Base-by-base conservation (phyloP, 2,113 vertebrate species). In the Fulmarus glacialis region DNA sequence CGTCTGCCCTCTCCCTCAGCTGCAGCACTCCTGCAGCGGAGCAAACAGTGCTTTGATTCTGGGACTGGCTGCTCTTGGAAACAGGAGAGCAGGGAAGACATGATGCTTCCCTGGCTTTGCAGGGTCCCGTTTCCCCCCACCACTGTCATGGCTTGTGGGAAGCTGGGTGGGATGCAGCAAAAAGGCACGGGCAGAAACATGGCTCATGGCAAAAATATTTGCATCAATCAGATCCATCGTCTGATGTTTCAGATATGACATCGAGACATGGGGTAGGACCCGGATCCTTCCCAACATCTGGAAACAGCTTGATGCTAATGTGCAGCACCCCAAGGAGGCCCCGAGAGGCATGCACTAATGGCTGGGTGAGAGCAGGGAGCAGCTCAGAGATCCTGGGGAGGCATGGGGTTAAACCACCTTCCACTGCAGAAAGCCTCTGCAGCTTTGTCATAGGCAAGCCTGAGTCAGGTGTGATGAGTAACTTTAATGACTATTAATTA, bases 311-410 rank as follows among this genome's bases (percentile, higher is more conserved):
- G 40, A 6, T 26, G 56, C 24, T 38, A 11, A 50, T 0, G 1
- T 38, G 40, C 60, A 48, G 53, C 36, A 45, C 30, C 72, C 50
- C 11, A 8, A 7, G 15, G 45, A 71, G 17, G 4, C 15, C 45
- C 24, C 0, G 0, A 30, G 45, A 59, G 11, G 48, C 13, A 4
- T 0, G 1, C 0, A 0, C 15, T 11, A 4, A 19, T 1, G 10
- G 66, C 29, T 23, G 53, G 43, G 10, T 10, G 47, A 52, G 55
- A 58, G 66, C 38, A 36, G 30, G 22, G 70, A 45, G 29, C 34
- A 29, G 34, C 45, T 34, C 45, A 2, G 32, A 30, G 47, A 8
- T 42, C 23, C 55, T 27, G 19, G 56, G 73, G 9, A 71, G 19
- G 19, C 18, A 56, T 1, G 4, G 68, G 29, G 34, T 85, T 88